A percentile compares a stretch with the other conserved stretches of the same genome.
Evolutionary conservation across 1,140 invertebrate species (phyloP).

Genomic region (Aphaenogaster rudis): DNA sequence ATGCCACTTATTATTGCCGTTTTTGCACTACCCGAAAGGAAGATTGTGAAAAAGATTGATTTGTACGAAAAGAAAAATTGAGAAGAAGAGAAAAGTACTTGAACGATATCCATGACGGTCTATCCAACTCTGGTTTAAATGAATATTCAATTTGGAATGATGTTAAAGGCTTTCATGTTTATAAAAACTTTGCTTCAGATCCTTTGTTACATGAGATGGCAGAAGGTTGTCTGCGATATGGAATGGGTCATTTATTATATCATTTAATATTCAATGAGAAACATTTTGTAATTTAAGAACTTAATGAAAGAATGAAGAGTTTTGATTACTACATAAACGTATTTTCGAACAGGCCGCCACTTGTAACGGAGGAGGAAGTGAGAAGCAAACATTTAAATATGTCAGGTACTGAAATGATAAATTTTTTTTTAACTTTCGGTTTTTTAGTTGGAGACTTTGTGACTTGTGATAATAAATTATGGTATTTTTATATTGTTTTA

Average conservation of each 20-base stretch:
- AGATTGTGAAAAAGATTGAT: not conserved
- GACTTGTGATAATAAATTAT: not conserved
- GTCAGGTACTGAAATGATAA: not conserved
- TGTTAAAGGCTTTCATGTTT: not conserved
- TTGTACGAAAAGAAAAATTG: not conserved
- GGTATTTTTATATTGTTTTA: slow-evolving; percentile 6
- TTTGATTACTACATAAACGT: not conserved
- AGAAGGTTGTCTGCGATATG: not conserved
- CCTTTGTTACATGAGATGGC: slow-evolving; percentile 10
- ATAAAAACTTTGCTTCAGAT: not conserved
- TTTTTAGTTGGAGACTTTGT: not conserved
- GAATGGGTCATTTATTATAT: not conserved
- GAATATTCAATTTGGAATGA: slow-evolving; percentile 2
- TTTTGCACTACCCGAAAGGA: not conserved
- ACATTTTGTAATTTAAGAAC: not conserved
- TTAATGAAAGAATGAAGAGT: not conserved
- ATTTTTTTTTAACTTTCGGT: not conserved
- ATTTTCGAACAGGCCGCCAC: not conserved
- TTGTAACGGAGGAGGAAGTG: not conserved
- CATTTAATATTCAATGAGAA: not conserved
- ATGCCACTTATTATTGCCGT: not conserved
- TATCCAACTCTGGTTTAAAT: not conserved
- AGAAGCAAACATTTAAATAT: not conserved
- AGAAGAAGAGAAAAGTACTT: not conserved
- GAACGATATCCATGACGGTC: not conserved